These are phyloP conservation scores for Euschistus heros DNA, from an alignment of 1,140 invertebrate species.

Conservation along the genomic window DNA sequence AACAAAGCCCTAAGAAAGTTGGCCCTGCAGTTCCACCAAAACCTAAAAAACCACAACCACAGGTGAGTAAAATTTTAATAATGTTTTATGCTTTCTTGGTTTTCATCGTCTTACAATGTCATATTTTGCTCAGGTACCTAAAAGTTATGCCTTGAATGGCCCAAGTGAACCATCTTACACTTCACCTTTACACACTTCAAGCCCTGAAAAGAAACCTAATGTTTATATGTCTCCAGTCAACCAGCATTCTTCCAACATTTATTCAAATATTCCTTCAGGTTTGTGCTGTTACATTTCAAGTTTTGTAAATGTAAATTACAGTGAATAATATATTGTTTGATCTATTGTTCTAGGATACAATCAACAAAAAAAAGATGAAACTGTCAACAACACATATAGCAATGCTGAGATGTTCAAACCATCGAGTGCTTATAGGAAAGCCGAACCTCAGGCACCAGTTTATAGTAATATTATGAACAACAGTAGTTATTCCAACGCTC, in stretches of 20 bases:
- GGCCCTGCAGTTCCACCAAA: constrained; percentile 68
- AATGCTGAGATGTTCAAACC: constrained; percentile 29
- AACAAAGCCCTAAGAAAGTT: constrained; percentile 45
- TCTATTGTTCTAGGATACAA: neutral
- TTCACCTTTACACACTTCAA: constrained; percentile 39
- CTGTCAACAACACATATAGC: constrained; percentile 38
- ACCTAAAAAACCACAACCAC: constrained; percentile 59
- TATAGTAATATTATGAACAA: constrained; percentile 32
- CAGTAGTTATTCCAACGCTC: constrained; percentile 31
- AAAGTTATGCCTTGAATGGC: constrained; percentile 42
- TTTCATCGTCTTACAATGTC: constrained; percentile 21
- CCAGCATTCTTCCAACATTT: constrained; percentile 29
- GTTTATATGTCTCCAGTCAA: constrained; percentile 28
- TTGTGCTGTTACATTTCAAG: neutral
- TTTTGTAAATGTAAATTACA: neutral
- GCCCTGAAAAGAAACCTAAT: constrained; percentile 33
- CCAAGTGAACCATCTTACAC: constrained; percentile 42
- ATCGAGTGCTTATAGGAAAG: constrained; percentile 20
- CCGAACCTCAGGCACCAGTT: constrained; percentile 26
- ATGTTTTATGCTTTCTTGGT: constrained; percentile 3
- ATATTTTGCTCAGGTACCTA: constrained; percentile 37
- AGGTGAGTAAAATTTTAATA: constrained; percentile 37
- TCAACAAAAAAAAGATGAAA: constrained; percentile 14
- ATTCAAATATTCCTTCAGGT: constrained; percentile 37
- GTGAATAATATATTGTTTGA: neutral